Evolutionary conservation across 2,888 invertebrate genomes (phyloP).

Genomic region (Mamestra brassicae): DNA sequence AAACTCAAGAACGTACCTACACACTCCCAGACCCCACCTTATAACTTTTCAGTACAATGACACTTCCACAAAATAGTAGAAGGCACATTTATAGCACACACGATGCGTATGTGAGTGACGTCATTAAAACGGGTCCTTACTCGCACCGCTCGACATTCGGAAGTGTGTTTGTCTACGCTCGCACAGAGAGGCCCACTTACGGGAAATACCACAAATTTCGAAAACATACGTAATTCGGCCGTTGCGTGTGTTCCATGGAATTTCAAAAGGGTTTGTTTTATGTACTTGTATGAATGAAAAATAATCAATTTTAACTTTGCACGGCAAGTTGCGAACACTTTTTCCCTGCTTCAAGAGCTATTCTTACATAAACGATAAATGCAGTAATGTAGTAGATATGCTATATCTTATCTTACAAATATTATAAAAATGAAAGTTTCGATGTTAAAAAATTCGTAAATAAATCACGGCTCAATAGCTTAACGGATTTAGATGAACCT

Average conservation of each 20-base stretch:
- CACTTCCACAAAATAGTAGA: slow-evolving; percentile 26
- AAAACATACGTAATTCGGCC: slow-evolving; percentile 51
- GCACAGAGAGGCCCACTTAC: slow-evolving; percentile 57
- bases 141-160: slow-evolving; percentile 56
- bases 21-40: background rate
- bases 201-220: slow-evolving; percentile 50
- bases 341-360: background rate
- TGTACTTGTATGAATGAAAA: background rate
- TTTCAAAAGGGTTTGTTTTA: background rate
- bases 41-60: slow-evolving; percentile 33
- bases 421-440: too few relatives aligned
- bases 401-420: too few relatives aligned
- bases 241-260: slow-evolving; percentile 5
- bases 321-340: background rate
- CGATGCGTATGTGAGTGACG: slow-evolving; percentile 57
- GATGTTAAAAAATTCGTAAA: too few relatives aligned
- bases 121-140: slow-evolving; percentile 58
- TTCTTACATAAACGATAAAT: too few relatives aligned
- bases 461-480: background rate
- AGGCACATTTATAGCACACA: slow-evolving; percentile 46
- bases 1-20: background rate
- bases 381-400: too few relatives aligned
- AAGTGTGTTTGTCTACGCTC: slow-evolving; percentile 62
- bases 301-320: background rate
- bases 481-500: background rate